A percentile compares a stretch with the other conserved stretches of the same genome.
Conservation (phyloP, 2,797 vertebrate genomes). For the Pseudochaenichthys georgianus region DNA sequence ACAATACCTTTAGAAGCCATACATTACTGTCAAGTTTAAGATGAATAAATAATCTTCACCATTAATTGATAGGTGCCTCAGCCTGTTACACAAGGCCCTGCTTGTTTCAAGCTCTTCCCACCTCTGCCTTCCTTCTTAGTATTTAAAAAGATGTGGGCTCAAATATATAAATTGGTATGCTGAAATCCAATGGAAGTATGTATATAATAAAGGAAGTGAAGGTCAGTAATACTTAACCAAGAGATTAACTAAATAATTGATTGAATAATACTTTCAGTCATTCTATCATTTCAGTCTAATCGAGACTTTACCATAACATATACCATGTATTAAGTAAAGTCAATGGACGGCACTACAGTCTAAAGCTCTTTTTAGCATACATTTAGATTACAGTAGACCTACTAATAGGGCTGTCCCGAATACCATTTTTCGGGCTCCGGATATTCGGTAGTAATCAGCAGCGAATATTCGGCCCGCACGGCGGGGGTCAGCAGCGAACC, state of each 20-base stretch:
- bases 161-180: background rate
- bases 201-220: background rate
- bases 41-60: background rate
- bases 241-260: background rate
- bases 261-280: background rate
- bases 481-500: too few species aligned
- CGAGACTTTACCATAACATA: background rate
- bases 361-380: background rate
- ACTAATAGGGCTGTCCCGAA: background rate
- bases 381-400: background rate
- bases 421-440: too few species aligned
- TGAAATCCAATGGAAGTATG: background rate
- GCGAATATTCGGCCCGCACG: too few species aligned
- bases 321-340: background rate
- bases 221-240: background rate
- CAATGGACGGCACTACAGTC: background rate
- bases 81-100: background rate
- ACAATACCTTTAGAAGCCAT: background rate
- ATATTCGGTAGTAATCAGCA: too few species aligned
- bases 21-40: background rate
- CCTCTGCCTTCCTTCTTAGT: background rate
- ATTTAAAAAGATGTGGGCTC: background rate
- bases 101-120: background rate
- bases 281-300: too few species aligned
- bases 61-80: conserved; percentile 7